phyloP scores from a whole-genome alignment of 2,113 vertebrate species.

The Tauraco erythrolophus region DNA sequence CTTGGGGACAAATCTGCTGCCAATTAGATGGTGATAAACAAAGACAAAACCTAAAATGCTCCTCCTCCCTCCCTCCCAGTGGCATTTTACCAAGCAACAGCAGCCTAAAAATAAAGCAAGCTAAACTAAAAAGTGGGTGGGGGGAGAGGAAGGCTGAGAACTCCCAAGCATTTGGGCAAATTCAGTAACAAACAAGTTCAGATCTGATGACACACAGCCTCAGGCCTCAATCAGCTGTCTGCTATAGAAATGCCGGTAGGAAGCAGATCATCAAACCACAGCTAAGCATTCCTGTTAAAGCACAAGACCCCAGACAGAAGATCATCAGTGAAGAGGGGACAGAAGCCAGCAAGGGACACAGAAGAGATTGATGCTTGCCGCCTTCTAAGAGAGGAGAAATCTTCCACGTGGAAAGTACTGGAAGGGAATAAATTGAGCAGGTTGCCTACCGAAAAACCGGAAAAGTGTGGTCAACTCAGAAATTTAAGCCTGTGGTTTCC shows the following conservation, averaged over 20 bases:
- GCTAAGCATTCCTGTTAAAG: not conserved
- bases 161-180: not conserved
- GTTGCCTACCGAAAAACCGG: not conserved
- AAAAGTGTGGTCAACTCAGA: not conserved
- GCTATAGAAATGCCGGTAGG: not conserved
- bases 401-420: not conserved
- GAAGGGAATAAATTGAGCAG: not conserved
- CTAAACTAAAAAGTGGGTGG: not conserved
- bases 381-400: not conserved
- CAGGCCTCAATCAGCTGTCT: not conserved
- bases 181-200: not conserved
- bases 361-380: not conserved
- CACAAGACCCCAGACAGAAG: not conserved
- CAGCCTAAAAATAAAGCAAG: not conserved
- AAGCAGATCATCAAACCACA: not conserved
- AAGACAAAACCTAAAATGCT: not conserved
- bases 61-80: no score
- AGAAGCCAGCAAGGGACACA: not conserved
- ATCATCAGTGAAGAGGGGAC: not conserved
- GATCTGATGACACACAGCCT: not conserved
- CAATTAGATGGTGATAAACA: not conserved
- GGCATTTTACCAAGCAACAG: not conserved
- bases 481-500: not conserved
- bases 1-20: not conserved
- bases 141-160: not conserved